Evolutionary conservation across 2,888 invertebrate species (phyloP).

Genomic region (Dioctria rufipes): DNA sequence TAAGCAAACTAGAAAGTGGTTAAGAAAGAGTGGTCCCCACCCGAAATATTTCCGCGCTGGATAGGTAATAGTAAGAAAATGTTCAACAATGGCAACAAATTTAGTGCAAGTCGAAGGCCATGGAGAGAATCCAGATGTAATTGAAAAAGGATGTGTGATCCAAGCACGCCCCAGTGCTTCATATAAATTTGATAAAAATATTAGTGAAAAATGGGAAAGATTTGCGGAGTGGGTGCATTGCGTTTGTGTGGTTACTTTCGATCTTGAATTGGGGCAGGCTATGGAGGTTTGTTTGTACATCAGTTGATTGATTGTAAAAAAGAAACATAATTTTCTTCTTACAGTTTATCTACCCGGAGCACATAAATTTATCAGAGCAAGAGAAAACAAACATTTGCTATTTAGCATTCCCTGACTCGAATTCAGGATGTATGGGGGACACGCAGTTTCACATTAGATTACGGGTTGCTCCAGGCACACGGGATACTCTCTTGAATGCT

Average conservation of each 20-base stretch:
- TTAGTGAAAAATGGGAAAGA: constrained; percentile 76
- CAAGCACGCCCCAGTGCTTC: not conserved
- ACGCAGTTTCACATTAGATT: constrained; percentile 97
- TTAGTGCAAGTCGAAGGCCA: not conserved
- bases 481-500: constrained; percentile 72
- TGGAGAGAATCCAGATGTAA: too few species aligned
- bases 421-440: constrained; percentile 99
- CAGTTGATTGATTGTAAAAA: constrained; percentile 31
- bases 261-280: constrained; percentile 98
- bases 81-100: not conserved
- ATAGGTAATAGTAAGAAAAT: too few species aligned
- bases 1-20: too few species aligned
- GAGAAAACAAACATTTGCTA: constrained; percentile 97
- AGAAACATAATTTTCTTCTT: constrained; percentile 60
- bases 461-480: constrained; percentile 76
- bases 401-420: constrained; percentile 98
- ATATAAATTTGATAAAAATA: not conserved
- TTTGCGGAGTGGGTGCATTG: constrained; percentile 97
- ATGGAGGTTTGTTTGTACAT: constrained; percentile 80
- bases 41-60: too few species aligned
- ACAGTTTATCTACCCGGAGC: constrained; percentile 86
- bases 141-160: too few species aligned
- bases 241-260: constrained; percentile 98
- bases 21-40: too few species aligned
- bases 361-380: constrained; percentile 84